These are phyloP conservation scores for Xanthorhoe spadicearia DNA, from an alignment of 2,888 invertebrate genomes.

Conservation along the genomic window DNA sequence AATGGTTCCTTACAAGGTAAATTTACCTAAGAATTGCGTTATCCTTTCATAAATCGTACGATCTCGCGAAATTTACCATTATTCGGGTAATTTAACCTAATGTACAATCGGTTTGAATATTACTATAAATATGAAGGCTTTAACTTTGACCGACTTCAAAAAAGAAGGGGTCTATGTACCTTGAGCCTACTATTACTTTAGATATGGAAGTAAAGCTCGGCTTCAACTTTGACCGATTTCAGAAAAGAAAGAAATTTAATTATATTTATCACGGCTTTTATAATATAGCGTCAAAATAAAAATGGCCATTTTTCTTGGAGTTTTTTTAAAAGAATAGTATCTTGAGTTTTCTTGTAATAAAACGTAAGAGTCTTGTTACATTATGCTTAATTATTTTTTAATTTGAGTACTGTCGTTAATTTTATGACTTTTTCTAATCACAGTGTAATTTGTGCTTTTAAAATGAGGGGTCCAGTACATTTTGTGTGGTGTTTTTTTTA, in stretches of 20 bases:
- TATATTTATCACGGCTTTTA: no score
- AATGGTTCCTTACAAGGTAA: slow-evolving; percentile 14
- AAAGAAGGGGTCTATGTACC: no score
- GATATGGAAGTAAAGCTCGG: no score
- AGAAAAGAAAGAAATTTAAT: no score
- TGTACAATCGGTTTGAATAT: background rate
- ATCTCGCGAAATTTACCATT: slow-evolving; percentile 19
- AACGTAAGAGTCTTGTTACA: slow-evolving; percentile 1
- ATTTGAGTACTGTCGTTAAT: slow-evolving; percentile 12
- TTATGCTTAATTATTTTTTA: slow-evolving; percentile 4
- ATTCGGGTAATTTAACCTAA: slow-evolving; percentile 31
- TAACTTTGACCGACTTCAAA: no score
- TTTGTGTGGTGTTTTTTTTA: background rate
- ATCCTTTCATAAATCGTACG: slow-evolving; percentile 33
- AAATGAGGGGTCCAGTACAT: background rate
- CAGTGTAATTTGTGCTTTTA: background rate
- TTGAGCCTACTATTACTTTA: no score
- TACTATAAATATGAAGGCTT: background rate
- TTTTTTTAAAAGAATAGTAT: no score
- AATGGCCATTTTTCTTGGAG: no score
- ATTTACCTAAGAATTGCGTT: slow-evolving; percentile 33
- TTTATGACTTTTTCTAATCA: slow-evolving; percentile 2
- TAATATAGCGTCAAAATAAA: no score
- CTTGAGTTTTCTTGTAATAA: background rate
- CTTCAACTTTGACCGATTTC: no score